phyloP scores from a whole-genome alignment of 2,888 invertebrate species.

The Trileptium ribeirensis region DNA sequence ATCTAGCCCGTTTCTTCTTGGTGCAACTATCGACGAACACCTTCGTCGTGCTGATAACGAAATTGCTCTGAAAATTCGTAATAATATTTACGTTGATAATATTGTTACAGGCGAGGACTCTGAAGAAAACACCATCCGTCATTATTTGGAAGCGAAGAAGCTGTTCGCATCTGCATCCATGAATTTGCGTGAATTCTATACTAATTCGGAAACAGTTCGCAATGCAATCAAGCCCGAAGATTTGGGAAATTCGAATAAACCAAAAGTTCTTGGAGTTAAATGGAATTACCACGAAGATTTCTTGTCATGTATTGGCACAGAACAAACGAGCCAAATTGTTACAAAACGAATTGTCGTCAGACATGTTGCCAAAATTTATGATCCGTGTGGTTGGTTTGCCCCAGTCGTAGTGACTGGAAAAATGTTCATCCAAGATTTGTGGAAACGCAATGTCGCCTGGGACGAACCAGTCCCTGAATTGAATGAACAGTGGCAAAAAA shows the following conservation, averaged over 20 bases:
- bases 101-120: background rate
- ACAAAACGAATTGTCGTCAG: background rate
- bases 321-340: background rate
- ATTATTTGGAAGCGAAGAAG: background rate
- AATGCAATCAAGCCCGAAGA: too few species aligned
- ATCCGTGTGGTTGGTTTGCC: conserved; percentile 33
- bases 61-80: background rate
- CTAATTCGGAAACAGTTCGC: too few species aligned
- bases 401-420: conserved; percentile 30
- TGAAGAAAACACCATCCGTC: background rate
- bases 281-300: background rate
- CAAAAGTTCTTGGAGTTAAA: background rate
- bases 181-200: conserved; percentile 7
- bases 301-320: background rate
- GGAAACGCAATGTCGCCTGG: conserved; percentile 20
- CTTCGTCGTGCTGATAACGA: background rate
- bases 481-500: background rate
- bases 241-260: too few species aligned
- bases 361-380: conserved; percentile 23
- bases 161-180: background rate
- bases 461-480: conserved; percentile 13
- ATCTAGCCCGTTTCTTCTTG: conserved; percentile 31
- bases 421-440: conserved; percentile 5
- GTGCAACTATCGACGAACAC: conserved; percentile 27
- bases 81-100: background rate